Conservation (phyloP, 2,113 vertebrate genomes). For the Podarcis cretensis region DNA sequence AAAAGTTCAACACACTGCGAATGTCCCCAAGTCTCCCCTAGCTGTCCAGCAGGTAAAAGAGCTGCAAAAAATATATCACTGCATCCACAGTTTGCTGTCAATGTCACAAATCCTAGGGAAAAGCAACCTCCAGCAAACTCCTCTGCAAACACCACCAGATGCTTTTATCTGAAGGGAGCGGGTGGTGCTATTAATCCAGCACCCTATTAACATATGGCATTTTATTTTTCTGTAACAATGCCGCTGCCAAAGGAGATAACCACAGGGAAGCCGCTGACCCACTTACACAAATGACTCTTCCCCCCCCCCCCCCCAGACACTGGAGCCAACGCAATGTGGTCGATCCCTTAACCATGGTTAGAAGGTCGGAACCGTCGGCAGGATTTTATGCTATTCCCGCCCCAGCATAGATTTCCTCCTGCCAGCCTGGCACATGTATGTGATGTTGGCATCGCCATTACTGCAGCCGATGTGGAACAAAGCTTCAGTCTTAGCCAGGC, state of each 20-base stretch:
- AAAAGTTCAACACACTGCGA: background rate
- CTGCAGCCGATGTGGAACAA: background rate
- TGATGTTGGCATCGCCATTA: background rate
- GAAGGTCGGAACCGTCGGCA: background rate
- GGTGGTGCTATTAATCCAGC: background rate
- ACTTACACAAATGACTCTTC: background rate
- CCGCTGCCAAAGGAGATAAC: slow-evolving; percentile 25
- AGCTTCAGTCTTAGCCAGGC: background rate
- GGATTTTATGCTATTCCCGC: background rate
- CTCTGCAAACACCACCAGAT: slow-evolving; percentile 5
- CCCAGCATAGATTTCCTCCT: background rate
- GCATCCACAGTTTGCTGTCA: slow-evolving; percentile 17
- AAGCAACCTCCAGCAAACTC: slow-evolving; percentile 46
- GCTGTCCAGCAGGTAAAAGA: slow-evolving; percentile 39
- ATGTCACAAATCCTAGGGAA: slow-evolving; percentile 43
- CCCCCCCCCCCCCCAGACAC: background rate
- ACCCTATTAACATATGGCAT: background rate
- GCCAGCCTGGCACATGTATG: background rate
- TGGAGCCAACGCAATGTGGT: background rate
- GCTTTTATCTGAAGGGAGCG: background rate
- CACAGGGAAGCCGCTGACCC: background rate
- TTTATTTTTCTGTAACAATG: slow-evolving; percentile 30
- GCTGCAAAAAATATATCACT: slow-evolving; percentile 33
- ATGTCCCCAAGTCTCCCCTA: background rate
- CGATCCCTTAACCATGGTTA: background rate